Conservation (phyloP, 2,888 invertebrate species). For the Horisme vitalbata region DNA sequence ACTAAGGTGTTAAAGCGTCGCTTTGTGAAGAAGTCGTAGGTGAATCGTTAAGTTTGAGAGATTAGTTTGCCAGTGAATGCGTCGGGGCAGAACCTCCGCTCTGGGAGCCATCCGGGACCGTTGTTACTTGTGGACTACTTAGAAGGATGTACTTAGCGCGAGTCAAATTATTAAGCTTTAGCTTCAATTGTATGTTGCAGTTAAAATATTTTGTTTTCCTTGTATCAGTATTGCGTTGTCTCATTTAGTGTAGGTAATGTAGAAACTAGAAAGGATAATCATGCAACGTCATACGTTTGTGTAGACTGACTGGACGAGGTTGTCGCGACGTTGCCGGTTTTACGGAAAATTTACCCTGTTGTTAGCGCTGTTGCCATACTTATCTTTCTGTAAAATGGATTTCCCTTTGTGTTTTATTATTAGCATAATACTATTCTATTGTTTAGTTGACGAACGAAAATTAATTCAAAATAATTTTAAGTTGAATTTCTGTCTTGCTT, state of each 20-base stretch:
- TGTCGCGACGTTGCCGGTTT: conserved; percentile 76
- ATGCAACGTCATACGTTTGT: conserved; percentile 76
- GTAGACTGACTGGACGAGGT: conserved; percentile 65
- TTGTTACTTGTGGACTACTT: conserved; percentile 45
- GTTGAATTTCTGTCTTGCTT: conserved; percentile 33
- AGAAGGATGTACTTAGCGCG: conserved; percentile 66
- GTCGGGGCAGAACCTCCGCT: conserved; percentile 64
- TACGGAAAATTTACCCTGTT: conserved; percentile 72
- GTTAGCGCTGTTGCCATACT: conserved; percentile 68
- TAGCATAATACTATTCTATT: conserved; percentile 35
- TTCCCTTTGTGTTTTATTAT: conserved; percentile 62
- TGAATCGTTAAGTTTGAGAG: conserved; percentile 72
- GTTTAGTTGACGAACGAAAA: conserved; percentile 20
- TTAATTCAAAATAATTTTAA: conserved; percentile 14
- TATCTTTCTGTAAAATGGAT: conserved; percentile 54
- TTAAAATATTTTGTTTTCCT: conserved; percentile 63
- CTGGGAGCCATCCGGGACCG: conserved; percentile 40
- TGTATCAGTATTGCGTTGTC: conserved; percentile 79
- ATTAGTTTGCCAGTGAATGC: conserved; percentile 66
- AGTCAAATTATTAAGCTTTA: conserved; percentile 61
- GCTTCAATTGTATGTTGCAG: conserved; percentile 69
- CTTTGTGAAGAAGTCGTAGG: conserved; percentile 65
- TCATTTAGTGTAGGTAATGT: conserved; percentile 70
- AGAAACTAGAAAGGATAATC: conserved; percentile 79
- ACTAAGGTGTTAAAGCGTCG: conserved; percentile 68